Base-by-base conservation (phyloP, 2,888 invertebrate species). In the Drosophila putrida region DNA sequence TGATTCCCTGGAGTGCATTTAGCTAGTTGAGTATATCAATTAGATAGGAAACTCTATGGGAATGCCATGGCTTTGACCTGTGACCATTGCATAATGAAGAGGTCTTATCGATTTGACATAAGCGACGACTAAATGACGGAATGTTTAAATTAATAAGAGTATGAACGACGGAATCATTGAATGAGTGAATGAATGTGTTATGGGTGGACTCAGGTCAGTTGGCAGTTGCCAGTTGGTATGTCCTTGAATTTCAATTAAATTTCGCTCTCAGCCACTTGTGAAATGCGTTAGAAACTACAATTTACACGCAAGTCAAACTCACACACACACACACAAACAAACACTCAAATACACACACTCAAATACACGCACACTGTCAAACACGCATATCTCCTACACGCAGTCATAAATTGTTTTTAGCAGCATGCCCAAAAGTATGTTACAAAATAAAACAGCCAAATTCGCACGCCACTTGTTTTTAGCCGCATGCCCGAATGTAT, bases 201-300 rank as follows among this genome's bases (percentile, higher is more conserved):
- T 39, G 35, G 15, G 9, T 53, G 33, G 1, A 20, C 20, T 20
- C 33, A 43, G 54, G 54, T 39, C 46, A 41, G 49, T n/a, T 49
- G 38, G n/a, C 39, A 41, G 39, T n/a, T 49, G 38, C 20, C 39
- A 41, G 39, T 31, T 46, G 35, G 13, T 28, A 60, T 67, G 87
- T 87, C 83, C 88, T 83, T 83, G 83, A 84, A 82, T 79, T 82
- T 71, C 67, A 87, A 87, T 84, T 82, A 77, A 77, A 47, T 70
- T 67, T 50, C 20, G 31, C 39, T 43, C 54, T 70, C 66, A 63
- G 61, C 62, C 47, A 59, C 59, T 55, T 69, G 59, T 66, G 50
- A 65, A 65, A 50, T 64, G 60, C 57, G 64, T 61, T 66, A 11
- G 20, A 54, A 73, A 55, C 67, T 60, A 44, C 66, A 59, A 50